These are phyloP conservation scores for Sternotherus odoratus DNA, from an alignment of 2,797 vertebrate genomes.

Conservation along the genomic window DNA sequence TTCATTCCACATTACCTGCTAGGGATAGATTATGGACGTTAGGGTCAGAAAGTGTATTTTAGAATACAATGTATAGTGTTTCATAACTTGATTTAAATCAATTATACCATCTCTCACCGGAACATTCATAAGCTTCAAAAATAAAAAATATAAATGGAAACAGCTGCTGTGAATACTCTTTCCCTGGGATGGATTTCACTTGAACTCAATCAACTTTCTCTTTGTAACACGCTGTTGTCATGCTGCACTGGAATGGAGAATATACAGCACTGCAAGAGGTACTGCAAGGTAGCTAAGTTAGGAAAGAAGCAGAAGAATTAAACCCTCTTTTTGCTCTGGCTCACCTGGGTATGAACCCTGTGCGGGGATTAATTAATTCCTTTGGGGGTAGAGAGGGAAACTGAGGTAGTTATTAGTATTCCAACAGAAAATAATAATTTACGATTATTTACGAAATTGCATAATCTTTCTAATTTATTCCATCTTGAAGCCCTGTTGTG, in stretches of 20 bases:
- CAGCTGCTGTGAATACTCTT: conserved; percentile 80
- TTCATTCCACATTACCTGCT: conserved; percentile 75
- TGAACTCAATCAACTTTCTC: conserved; percentile 72
- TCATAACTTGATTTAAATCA: conserved; percentile 88
- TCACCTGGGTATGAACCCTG: conserved; percentile 64
- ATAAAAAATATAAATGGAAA: conserved; percentile 84
- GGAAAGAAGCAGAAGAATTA: conserved; percentile 63
- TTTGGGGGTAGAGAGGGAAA: conserved; percentile 64
- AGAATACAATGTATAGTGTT: conserved; percentile 82
- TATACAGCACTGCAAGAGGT: conserved; percentile 56
- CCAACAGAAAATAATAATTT: conserved; percentile 76
- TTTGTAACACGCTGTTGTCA: conserved; percentile 73
- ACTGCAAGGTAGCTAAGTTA: conserved; percentile 58
- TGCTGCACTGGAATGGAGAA: conserved; percentile 66
- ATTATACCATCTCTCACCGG: conserved; percentile 84
- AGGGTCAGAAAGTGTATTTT: conserved; percentile 80
- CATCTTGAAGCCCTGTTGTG: conserved; percentile 68
- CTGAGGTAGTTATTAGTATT: conserved; percentile 65
- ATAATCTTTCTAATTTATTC: conserved; percentile 78
- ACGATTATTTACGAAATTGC: conserved; percentile 74
- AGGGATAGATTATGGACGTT: conserved; percentile 71
- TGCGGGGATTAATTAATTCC: conserved; percentile 72
- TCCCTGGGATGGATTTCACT: conserved; percentile 81
- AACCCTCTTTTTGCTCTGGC: conserved; percentile 53
- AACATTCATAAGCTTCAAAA: conserved; percentile 82